Evolutionary conservation across 2,113 vertebrate species (phyloP), one percentile per base, ranked within the genome.

Genomic region (Elanoides forficatus): DNA sequence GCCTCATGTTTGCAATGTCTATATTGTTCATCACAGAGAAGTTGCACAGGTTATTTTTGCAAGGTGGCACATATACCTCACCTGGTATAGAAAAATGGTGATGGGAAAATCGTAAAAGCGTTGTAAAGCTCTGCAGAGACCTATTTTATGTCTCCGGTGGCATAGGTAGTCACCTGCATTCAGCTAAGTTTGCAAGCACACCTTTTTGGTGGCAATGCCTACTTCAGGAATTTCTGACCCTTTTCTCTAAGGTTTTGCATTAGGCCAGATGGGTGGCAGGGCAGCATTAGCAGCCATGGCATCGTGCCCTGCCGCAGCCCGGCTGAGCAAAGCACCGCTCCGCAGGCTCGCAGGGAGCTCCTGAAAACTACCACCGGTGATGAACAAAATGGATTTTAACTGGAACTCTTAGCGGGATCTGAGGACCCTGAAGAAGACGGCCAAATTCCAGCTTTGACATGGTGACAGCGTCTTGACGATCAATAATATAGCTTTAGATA

Each of bases 231-330:
- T 81, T 86, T 81, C 70, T 55, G 40, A 50, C 15, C n/a, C 9
- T 7, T 66, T 85, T 48, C 50, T 34, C 7, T 34, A 20, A 20
- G 40, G 6, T 27, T 86, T 81, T 76, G 45, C 23, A n/a, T 60
- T 47, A 14, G 55, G 15, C 11, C 19, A 26, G 7, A 2, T 42
- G 50, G 2, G 7, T 18, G 1, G 6, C 10, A 11, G 58, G 8
- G 40, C 50, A 66, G 43, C 3, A 1, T 40, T 82, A 19, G n/a
- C 65, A 68, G 34, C 50, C 34, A 3, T 4, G 43, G 42, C 42
- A 34, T 58, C 34, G 12, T 11, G 14, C 9, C 50, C 34, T 32
- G 63, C 18, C 15, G 2, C 47, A 34, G 43, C 21, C 53, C 26
- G 16, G 19, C 47, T 72, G 5, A 29, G 42, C 27, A 56, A 75